Evolutionary conservation across 1,140 invertebrate genomes (phyloP).

Genomic region (Trypoxylus dichotomus): DNA sequence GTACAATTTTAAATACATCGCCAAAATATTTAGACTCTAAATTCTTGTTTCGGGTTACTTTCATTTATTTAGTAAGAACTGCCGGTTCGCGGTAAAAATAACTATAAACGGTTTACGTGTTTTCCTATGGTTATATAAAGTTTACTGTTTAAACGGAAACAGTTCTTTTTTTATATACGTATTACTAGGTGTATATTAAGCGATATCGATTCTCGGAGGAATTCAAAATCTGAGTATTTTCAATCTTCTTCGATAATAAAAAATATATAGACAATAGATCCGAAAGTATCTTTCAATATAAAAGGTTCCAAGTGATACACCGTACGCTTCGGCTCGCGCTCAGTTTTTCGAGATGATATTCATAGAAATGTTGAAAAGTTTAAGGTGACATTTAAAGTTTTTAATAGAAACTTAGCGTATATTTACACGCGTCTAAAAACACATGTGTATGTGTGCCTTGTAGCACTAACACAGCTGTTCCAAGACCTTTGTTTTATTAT

Average conservation of each 20-base stretch:
- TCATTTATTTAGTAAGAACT: background rate
- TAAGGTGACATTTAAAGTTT: constrained; percentile 18
- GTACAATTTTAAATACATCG: background rate
- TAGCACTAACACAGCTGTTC: constrained; percentile 14
- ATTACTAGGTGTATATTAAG: too few species aligned
- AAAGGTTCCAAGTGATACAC: too few species aligned
- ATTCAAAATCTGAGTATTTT: too few species aligned
- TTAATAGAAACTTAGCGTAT: background rate
- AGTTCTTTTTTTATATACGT: too few species aligned
- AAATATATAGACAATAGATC: too few species aligned
- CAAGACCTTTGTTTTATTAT: constrained; percentile 7
- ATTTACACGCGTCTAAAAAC: background rate
- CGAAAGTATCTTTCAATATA: too few species aligned
- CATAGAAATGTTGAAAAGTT: background rate
- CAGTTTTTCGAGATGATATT: too few species aligned
- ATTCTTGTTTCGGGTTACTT: background rate
- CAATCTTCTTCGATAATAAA: too few species aligned
- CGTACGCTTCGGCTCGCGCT: too few species aligned
- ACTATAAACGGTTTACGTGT: background rate
- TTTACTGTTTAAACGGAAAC: too few species aligned
- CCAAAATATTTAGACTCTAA: background rate
- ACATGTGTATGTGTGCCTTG: background rate
- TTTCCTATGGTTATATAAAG: background rate
- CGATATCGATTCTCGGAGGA: too few species aligned
- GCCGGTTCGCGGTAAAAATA: background rate